Base-by-base conservation (phyloP, 2,797 vertebrate species). In the Smutsia temminckii region DNA sequence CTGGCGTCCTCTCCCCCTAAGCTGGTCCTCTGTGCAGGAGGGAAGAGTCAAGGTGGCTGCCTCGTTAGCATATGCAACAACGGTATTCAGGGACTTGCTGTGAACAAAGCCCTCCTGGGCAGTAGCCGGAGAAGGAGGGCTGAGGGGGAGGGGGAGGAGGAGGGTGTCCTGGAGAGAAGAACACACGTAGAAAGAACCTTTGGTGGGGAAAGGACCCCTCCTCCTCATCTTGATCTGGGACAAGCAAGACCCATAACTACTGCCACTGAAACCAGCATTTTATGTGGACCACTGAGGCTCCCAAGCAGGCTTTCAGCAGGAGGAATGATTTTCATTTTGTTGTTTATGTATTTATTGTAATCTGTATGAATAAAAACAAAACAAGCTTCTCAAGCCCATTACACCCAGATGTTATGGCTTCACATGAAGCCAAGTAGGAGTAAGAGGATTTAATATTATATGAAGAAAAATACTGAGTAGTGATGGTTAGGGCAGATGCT, bases 51-150 rank as follows among this genome's bases (percentile, higher is more conserved):
- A 20, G 34, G 68, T 66, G 84, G 91, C 37, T 37, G 23, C 68
- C 83, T 97, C 32, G 80, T 96, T 97, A 96, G 94, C 95, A 96
- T 97, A 95, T 96, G 93, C 95, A 95, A 96, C 94, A 89, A 37
- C 85, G 87, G 91, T 91, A 97, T 96, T 96, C 96, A 95, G 92
- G 74, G 81, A 27, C 95, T 90, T 40, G 92, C 96, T 97, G 91
- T 53, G 85, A 96, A 81, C 55, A 2, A 93, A 96, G 94, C 78
- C 95, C 90, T 88, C 61, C 61, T 1, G 21, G 93, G 93, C 89
- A 7, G 7, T 18, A 55, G 57, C 59, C 93, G 34, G 46, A 49
- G 37, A 3, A 25, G 8, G 42, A 40, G 10, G 10, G 6, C 2
- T 2, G 20, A 63, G 61, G 9, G 32, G 71, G 32, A n/a, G 42